Evolutionary conservation across 2,888 invertebrate genomes (phyloP).

Genomic region (Deilephila elpenor): DNA sequence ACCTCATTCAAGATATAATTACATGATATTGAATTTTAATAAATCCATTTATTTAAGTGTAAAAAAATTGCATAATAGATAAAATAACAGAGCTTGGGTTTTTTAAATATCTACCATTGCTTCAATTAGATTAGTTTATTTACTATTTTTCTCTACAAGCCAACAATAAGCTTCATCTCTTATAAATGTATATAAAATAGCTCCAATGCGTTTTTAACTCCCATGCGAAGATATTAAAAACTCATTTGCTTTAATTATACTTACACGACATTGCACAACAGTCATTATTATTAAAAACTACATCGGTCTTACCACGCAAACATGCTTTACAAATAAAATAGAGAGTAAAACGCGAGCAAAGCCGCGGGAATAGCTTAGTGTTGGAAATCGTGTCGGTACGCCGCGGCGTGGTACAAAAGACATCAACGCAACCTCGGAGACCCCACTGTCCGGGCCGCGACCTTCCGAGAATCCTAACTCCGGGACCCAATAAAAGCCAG

Average conservation of each 20-base stretch:
- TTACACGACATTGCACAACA: not conserved
- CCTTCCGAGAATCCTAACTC: slow-evolving; percentile 50
- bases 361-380: not conserved
- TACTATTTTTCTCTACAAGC: not conserved
- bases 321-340: not conserved
- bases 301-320: not conserved
- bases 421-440: slow-evolving; percentile 66
- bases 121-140: not conserved
- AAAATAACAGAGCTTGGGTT: too few species aligned
- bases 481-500: slow-evolving; percentile 19
- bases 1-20: too few species aligned
- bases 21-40: too few species aligned
- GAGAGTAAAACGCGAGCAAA: slow-evolving; percentile 1
- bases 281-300: not conserved
- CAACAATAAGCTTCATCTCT: not conserved
- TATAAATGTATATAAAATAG: not conserved
- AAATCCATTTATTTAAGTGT: too few species aligned
- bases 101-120: not conserved
- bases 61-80: too few species aligned
- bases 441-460: slow-evolving; percentile 49
- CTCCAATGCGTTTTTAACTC: not conserved
- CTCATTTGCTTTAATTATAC: not conserved
- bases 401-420: slow-evolving; percentile 53
- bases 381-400: too few species aligned
- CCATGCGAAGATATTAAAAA: slow-evolving; percentile 5